These are phyloP conservation scores for Pseudomyrmex dendroicus DNA, from an alignment of 1,140 invertebrate species.

Conservation along the genomic window DNA sequence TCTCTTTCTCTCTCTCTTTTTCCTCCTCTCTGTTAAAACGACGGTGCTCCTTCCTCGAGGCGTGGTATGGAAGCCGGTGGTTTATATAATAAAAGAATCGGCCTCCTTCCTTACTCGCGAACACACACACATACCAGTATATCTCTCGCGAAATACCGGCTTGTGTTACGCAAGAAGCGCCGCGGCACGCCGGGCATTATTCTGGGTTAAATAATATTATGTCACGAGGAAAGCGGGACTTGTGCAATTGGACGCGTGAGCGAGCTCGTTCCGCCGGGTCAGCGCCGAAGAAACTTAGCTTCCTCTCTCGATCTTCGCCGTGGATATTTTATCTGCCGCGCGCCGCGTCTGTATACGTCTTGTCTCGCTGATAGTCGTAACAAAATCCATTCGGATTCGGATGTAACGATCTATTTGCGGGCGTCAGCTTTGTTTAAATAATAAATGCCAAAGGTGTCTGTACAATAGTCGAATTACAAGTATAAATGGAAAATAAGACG, in stretches of 20 bases:
- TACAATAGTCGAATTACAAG: too few relatives aligned
- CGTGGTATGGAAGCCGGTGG: constrained; percentile 56
- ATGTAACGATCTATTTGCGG: background rate
- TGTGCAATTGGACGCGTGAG: constrained; percentile 75
- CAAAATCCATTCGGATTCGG: background rate
- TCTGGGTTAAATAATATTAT: constrained; percentile 84
- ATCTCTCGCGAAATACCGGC: constrained; percentile 78
- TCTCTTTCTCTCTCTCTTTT: too few relatives aligned
- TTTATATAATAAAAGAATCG: constrained; percentile 80
- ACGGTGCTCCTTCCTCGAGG: constrained; percentile 14
- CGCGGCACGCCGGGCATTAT: constrained; percentile 75
- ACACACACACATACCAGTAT: constrained; percentile 65
- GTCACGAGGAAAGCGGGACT: constrained; percentile 81
- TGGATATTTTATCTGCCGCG: constrained; percentile 24
- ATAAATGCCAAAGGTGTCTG: background rate
- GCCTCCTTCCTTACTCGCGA: background rate
- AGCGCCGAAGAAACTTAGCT: constrained; percentile 31
- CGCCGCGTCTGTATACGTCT: background rate
- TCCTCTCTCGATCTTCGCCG: constrained; percentile 33
- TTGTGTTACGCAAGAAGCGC: constrained; percentile 75
- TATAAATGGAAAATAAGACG: background rate
- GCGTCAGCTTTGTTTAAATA: background rate
- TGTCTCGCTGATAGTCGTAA: background rate
- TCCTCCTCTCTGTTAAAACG: constrained; percentile 51
- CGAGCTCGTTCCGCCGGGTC: constrained; percentile 27